Base-by-base conservation (phyloP, 2,888 invertebrate species). In the Tetropium fuscum region DNA sequence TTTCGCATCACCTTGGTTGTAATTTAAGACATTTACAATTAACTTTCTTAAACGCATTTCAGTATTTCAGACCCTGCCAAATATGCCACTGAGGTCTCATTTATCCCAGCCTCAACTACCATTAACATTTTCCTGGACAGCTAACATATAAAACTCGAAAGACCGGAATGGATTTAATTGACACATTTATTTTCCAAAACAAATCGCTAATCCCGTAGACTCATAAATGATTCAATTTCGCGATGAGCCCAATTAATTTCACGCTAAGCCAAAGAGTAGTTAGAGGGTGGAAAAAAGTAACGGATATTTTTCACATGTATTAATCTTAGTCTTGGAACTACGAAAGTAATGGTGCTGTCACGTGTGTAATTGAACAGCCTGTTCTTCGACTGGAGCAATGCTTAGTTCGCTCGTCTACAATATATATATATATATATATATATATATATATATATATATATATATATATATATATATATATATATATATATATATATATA, bases 201-300 rank as follows among this genome's bases (percentile, higher is more conserved):
- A 36, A 36, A 36, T 36, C 36, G 36, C 16, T 18, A 8, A 13
- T 16, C 36, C 36, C 7, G 3, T 5, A n/a, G 36, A 5, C 36
- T 36, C 36, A 36, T 36, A 36, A 36, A 36, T 36, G 36, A 36
- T 36, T 15, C 36, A 36, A 36, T 36, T 7, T 7, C 16, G n/a
- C 10, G 36, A 36, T 36, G 36, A 36, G 16, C 16, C 15, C 36
- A 5, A 36, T 36, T 36, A 36, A 36, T 36, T 13, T n/a, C 36
- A 18, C 15, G 6, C 6, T 2, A 3, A 18, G 3, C 36, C 15
- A 2, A n/a, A 6, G 13, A 15, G 5, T 36, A 16, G 36, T 36
- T 36, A n/a, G 36, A 7, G 16, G 15, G 36, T 18, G 18, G 6
- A n/a, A 18, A 36, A n/a, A 36, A 36, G 36, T 36, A 8, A 18